Percentiles rank a stretch among this genome's conserved stretches.
These are phyloP conservation scores for Ceyx margarethae DNA, from an alignment of 2,113 vertebrate species.

Conservation along the genomic window DNA sequence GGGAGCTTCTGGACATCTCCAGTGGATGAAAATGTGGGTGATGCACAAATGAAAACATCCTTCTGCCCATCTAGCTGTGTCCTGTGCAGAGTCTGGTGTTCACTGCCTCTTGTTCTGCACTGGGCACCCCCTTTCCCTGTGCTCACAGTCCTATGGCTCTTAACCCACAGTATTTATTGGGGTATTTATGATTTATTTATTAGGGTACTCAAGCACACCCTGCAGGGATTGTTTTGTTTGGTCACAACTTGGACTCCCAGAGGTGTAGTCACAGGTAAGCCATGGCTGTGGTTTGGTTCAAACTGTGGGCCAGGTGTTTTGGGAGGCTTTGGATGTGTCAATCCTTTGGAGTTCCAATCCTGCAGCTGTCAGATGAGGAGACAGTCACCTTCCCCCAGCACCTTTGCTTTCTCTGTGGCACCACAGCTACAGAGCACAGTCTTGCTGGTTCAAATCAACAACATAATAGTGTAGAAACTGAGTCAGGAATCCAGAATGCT, in stretches of 20 bases:
- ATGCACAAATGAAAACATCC: background rate
- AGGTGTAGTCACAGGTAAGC: background rate
- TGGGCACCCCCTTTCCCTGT: background rate
- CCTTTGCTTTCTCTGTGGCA: too few relatives aligned
- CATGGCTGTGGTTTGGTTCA: rapidly evolving
- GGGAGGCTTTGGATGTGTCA: background rate
- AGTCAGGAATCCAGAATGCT: background rate
- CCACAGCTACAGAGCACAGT: rapidly evolving
- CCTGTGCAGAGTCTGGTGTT: background rate
- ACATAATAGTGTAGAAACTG: background rate
- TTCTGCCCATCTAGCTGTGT: background rate
- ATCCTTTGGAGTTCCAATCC: background rate
- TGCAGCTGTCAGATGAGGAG: background rate
- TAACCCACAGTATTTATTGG: background rate
- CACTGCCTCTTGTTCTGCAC: rapidly evolving
- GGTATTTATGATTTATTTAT: too few relatives aligned
- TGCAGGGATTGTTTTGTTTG: background rate
- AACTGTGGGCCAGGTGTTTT: background rate
- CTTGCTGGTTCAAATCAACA: background rate
- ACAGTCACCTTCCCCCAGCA: background rate
- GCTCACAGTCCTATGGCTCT: background rate
- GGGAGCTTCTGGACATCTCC: too few relatives aligned
- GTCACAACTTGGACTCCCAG: background rate
- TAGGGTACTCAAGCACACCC: background rate
- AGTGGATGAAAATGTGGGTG: too few relatives aligned